Evolutionary conservation across 2,113 vertebrate species (phyloP).

Genomic region (Suncus etruscus): DNA sequence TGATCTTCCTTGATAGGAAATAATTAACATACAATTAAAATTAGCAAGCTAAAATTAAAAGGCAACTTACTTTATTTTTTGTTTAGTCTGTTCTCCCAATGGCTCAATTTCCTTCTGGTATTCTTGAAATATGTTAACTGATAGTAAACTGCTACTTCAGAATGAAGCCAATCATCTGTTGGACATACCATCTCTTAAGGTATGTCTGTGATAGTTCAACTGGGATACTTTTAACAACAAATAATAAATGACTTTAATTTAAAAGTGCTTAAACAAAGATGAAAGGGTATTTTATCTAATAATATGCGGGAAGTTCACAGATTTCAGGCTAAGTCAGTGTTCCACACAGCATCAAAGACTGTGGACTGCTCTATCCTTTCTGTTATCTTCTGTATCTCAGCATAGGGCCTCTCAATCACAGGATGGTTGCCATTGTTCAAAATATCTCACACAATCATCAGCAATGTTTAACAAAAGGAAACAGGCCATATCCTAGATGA

Average conservation of each 20-base stretch:
- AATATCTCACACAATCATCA: background rate
- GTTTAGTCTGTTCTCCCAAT: background rate
- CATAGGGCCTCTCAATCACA: background rate
- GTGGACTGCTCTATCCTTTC: background rate
- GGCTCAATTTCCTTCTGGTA: background rate
- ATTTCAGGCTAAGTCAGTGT: slow-evolving; percentile 6
- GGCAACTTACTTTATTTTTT: background rate
- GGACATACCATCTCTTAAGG: background rate
- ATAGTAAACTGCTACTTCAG: slow-evolving; percentile 9
- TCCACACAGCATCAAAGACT: slow-evolving; percentile 10
- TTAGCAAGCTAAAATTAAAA: background rate
- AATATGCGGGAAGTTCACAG: background rate
- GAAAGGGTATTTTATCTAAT: slow-evolving; percentile 5
- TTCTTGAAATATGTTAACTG: slow-evolving; percentile 10
- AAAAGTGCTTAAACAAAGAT: slow-evolving; percentile 22
- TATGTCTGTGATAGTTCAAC: background rate
- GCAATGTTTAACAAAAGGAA: background rate
- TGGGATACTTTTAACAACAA: background rate
- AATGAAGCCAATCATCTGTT: background rate
- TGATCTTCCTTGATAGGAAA: slow-evolving; percentile 5
- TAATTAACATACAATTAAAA: background rate
- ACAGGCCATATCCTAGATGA: background rate
- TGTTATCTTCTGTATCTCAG: background rate
- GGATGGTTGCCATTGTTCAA: background rate
- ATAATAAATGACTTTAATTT: background rate